Percentiles rank a stretch among this genome's conserved stretches.
Conservation (phyloP, 1,140 invertebrate genomes). For the Leptinotarsa undecemlineata region DNA sequence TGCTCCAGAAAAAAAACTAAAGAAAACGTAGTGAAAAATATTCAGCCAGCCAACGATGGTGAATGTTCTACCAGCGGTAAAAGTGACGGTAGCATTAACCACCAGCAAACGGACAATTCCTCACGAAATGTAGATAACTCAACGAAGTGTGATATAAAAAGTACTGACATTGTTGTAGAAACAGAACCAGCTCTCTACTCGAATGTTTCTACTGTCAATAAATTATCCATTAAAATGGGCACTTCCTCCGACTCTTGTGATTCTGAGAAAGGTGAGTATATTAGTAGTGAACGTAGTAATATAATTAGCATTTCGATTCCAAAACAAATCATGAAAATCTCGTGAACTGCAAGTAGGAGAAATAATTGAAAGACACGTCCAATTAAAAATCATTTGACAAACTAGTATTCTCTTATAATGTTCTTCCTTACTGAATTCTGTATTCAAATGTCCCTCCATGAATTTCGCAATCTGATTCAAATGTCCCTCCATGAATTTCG, state of each 20-base stretch:
- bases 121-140: constrained; percentile 14
- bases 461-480: no score
- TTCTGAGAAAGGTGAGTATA: constrained; percentile 49
- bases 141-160: neutral
- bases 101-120: neutral
- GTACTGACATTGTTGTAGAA: neutral
- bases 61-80: constrained; percentile 10
- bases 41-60: neutral
- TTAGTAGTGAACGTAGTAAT: neutral
- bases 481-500: no score
- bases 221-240: constrained; percentile 37
- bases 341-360: no score
- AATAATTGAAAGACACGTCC: no score
- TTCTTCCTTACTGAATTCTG: no score
- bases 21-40: constrained; percentile 5
- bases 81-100: neutral
- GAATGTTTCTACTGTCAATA: constrained; percentile 13
- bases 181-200: neutral
- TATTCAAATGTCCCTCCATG: no score
- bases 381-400: no score
- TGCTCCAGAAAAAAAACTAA: constrained; percentile 6
- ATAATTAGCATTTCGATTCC: no score
- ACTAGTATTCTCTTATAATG: no score
- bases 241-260: constrained; percentile 51
- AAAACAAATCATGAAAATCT: no score